These are phyloP conservation scores for Syrrhaptes paradoxus DNA, from an alignment of 2,113 vertebrate species.

Conservation along the genomic window DNA sequence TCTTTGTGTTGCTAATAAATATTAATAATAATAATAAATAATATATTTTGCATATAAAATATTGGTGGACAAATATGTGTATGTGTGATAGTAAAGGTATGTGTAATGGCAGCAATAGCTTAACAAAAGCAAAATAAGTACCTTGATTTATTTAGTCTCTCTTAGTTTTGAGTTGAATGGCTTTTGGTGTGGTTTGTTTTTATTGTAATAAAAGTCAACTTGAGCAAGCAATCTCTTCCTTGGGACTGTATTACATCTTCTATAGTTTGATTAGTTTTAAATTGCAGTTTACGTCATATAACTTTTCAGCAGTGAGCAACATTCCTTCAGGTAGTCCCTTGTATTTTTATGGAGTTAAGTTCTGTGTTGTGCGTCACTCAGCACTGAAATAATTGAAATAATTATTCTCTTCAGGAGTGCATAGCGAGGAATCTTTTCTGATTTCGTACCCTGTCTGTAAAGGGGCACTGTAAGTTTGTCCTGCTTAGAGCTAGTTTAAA, in stretches of 20 bases:
- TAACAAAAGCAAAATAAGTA: neutral
- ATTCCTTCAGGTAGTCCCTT: neutral
- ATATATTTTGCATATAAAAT: neutral
- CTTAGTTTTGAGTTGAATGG: neutral
- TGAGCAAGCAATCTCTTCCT: neutral
- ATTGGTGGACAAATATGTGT: neutral
- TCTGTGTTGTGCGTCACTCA: neutral
- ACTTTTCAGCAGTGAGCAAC: neutral
- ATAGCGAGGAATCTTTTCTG: neutral
- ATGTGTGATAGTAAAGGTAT: neutral
- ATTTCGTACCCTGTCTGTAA: neutral
- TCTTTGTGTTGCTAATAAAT: neutral
- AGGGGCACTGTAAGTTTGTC: neutral
- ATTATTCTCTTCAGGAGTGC: neutral
- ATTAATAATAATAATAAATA: too few species aligned
- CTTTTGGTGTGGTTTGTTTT: neutral
- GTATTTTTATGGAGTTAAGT: neutral
- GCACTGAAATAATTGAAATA: neutral
- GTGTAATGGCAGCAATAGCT: neutral
- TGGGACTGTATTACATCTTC: neutral
- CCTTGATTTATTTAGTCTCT: neutral
- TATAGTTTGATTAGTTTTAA: neutral
- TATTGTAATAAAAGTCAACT: neutral
- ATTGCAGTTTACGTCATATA: neutral
- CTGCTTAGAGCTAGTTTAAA: neutral